These are phyloP conservation scores for Selenia dentaria DNA, from an alignment of 2,888 invertebrate species.

Conservation along the genomic window DNA sequence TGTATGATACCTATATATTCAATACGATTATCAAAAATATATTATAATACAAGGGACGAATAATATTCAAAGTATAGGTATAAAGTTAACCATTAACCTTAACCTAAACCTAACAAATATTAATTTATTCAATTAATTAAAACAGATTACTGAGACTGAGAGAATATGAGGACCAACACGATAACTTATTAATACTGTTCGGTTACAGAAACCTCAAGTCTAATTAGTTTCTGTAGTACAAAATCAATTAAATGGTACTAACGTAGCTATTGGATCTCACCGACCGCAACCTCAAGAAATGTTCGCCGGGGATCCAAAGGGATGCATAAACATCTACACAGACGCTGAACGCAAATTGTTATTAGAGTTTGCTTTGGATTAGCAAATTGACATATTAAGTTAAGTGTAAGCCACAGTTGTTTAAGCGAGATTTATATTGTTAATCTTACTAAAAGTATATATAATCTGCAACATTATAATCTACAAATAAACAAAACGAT, in stretches of 20 bases:
- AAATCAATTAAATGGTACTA: slow-evolving; percentile 80
- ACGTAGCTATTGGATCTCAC: slow-evolving; percentile 56
- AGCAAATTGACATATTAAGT: slow-evolving; percentile 25
- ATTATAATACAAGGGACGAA: too few relatives aligned
- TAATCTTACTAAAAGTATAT: neutral
- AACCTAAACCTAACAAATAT: slow-evolving; percentile 31
- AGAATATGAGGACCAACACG: slow-evolving; percentile 62
- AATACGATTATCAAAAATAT: too few relatives aligned
- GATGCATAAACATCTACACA: slow-evolving; percentile 51
- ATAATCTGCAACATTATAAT: too few relatives aligned
- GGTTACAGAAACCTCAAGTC: slow-evolving; percentile 77
- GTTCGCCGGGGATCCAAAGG: slow-evolving; percentile 63
- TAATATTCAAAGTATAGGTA: too few relatives aligned
- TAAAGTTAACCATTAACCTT: too few relatives aligned
- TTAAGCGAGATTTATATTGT: neutral
- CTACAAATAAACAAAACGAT: too few relatives aligned
- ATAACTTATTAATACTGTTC: slow-evolving; percentile 73
- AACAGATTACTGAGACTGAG: slow-evolving; percentile 55
- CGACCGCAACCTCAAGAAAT: slow-evolving; percentile 71
- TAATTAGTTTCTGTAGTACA: slow-evolving; percentile 79
- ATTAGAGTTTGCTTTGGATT: slow-evolving; percentile 44
- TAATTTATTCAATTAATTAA: slow-evolving; percentile 56
- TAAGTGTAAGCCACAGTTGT: neutral
- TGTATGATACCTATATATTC: too few relatives aligned
- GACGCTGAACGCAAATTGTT: slow-evolving; percentile 46